Evolutionary conservation across 2,888 invertebrate genomes (phyloP).

Genomic region (Clusia tigrina): DNA sequence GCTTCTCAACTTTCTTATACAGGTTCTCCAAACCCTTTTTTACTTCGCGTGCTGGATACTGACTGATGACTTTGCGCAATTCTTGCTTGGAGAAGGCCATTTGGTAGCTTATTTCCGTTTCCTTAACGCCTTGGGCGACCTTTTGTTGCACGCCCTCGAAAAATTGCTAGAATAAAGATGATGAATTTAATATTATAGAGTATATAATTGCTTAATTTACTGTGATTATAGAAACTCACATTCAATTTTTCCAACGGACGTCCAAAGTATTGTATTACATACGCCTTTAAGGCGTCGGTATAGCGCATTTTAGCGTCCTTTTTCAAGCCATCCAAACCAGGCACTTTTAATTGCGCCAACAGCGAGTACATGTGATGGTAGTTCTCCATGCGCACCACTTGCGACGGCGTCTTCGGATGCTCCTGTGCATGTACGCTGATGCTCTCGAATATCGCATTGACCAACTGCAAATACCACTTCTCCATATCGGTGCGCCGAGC

Average conservation of each 20-base stretch:
- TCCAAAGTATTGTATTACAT: slow-evolving; percentile 95
- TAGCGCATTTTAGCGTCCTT: slow-evolving; percentile 92
- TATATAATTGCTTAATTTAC: neutral
- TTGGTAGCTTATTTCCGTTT: slow-evolving; percentile 97
- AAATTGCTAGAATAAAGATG: slow-evolving; percentile 74
- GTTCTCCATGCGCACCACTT: slow-evolving; percentile 95
- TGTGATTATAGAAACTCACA: slow-evolving; percentile 66
- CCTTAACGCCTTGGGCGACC: slow-evolving; percentile 92
- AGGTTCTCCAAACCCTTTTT: slow-evolving; percentile 91
- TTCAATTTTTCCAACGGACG: slow-evolving; percentile 90
- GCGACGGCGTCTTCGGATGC: slow-evolving; percentile 90
- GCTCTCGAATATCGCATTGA: slow-evolving; percentile 84
- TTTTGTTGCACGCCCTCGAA: slow-evolving; percentile 96
- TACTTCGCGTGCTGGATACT: slow-evolving; percentile 93
- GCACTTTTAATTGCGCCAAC: slow-evolving; percentile 87
- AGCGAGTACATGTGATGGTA: slow-evolving; percentile 91
- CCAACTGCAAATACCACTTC: slow-evolving; percentile 85
- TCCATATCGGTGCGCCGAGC: slow-evolving; percentile 90
- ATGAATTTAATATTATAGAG: neutral
- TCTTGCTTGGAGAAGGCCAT: slow-evolving; percentile 97
- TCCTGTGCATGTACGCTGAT: slow-evolving; percentile 80
- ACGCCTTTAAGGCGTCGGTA: slow-evolving; percentile 86
- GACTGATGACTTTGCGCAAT: slow-evolving; percentile 89
- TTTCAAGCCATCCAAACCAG: slow-evolving; percentile 84
- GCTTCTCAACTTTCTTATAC: slow-evolving; percentile 96